A percentile compares a stretch with the other conserved stretches of the same genome.
These are phyloP conservation scores for Indicator indicator DNA, from an alignment of 2,113 vertebrate genomes.

Conservation along the genomic window DNA sequence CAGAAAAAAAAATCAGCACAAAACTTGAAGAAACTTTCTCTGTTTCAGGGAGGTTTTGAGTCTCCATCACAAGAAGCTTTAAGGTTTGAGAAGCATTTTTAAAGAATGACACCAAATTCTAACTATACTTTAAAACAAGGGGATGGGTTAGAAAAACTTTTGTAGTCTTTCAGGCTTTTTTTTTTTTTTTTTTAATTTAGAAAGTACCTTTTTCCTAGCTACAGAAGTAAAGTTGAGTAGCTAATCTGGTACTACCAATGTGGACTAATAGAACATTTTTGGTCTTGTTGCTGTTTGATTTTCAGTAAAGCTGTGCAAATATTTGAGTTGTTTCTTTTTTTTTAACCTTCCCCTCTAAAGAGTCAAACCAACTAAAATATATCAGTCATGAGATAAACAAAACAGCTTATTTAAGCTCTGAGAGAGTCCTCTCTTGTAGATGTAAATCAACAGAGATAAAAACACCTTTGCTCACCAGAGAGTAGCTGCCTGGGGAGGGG, in stretches of 20 bases:
- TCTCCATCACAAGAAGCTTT: neutral
- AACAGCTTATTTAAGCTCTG: slow-evolving; percentile 39
- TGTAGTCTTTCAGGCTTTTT: neutral
- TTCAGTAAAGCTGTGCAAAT: slow-evolving; percentile 9
- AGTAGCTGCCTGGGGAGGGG: too few species aligned
- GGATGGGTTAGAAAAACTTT: neutral
- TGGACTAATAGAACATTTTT: neutral
- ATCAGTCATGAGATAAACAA: slow-evolving; percentile 26
- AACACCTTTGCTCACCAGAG: too few species aligned
- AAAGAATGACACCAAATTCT: neutral
- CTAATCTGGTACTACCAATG: neutral
- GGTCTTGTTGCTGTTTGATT: neutral
- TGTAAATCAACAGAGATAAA: too few species aligned
- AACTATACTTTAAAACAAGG: neutral
- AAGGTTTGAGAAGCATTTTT: neutral
- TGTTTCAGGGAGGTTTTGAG: neutral
- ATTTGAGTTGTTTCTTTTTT: neutral
- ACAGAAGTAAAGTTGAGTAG: neutral
- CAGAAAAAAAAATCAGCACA: neutral
- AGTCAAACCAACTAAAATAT: neutral
- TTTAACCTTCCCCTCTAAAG: neutral
- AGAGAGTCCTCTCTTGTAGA: too few species aligned
- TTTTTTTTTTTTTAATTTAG: neutral
- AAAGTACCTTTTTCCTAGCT: neutral
- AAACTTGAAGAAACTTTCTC: neutral